Evolutionary conservation across 2,113 vertebrate genomes (phyloP), one percentile per base, ranked within the genome.

Genomic region (Gymnogyps californianus): DNA sequence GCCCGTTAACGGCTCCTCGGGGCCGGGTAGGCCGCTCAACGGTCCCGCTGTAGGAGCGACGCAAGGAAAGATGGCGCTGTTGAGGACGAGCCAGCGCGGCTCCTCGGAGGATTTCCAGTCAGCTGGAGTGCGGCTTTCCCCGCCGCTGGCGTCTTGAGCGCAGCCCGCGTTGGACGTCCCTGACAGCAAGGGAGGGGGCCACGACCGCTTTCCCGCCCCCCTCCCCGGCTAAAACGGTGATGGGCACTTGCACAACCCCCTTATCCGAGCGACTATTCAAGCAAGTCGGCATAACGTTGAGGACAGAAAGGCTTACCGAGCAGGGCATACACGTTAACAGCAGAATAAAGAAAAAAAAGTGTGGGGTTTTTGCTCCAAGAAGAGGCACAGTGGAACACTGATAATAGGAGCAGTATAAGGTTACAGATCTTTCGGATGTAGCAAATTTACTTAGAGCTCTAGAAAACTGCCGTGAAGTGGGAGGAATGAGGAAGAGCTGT

Each of bases 171-270:
- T 0, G 9, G n/a, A 6, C 42, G 7, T 0, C 32, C 31, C n/a
- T 2, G 18, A 5, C 5, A 25, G 49, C 22, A 3, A 24, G 47
- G 25, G 40, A 6, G 32, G 8, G 22, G 29, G 1, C 25, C 8
- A 0, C 2, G 29, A 3, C 13, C 6, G 57, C 36, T 4, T 16
- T 29, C 7, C 59, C 8, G 29, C 4, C 52, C 36, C 36, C 26
- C 25, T 10, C 20, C 26, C 6, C 54, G n/a, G n/a, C 31, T 8
- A 6, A 24, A 4, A 22, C 25, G 13, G 66, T 8, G 24, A 10
- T 0, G 47, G 10, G 31, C 31, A 0, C 14, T 4, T 0, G 61
- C 13, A 31, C 29, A 9, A 1, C 8, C 1, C 11, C 32, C 14
- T 1, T 4, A 6, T 8, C 15, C 28, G 0, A 61, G 54, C 21